These are phyloP conservation scores for Macrotrachela quadricornifera DNA, from an alignment of 1,140 invertebrate species.

Conservation along the genomic window DNA sequence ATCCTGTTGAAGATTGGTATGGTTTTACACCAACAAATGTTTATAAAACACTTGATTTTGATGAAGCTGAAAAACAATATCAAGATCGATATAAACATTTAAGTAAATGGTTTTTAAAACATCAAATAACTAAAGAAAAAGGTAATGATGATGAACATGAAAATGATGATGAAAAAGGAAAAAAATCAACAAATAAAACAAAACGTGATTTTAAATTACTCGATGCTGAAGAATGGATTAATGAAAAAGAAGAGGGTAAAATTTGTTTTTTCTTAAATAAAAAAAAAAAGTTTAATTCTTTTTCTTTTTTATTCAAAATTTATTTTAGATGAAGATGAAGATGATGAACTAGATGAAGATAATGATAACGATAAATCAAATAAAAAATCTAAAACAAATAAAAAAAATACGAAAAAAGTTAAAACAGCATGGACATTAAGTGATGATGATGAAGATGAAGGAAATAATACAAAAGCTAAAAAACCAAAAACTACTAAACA, in stretches of 20 bases:
- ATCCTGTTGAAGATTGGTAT: conserved; percentile 73
- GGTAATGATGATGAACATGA: conserved; percentile 44
- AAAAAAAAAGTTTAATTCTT: too few relatives aligned
- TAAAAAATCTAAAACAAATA: too few relatives aligned
- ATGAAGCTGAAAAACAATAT: conserved; percentile 90
- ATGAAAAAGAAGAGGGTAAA: too few relatives aligned
- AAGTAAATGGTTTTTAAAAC: conserved; percentile 82
- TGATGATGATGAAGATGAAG: conserved; percentile 5
- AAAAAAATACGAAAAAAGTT: conserved; percentile 6
- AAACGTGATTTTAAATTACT: too few relatives aligned
- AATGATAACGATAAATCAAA: conserved; percentile 9
- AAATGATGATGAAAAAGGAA: conserved; percentile 17
- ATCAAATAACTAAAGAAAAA: conserved; percentile 48
- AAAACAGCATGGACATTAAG: conserved; percentile 8
- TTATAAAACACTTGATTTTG: conserved; percentile 74
- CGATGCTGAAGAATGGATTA: too few relatives aligned
- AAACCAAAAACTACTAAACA: conserved; percentile 8
- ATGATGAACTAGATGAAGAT: conserved; percentile 42
- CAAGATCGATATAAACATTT: conserved; percentile 71
- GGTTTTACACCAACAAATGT: conserved; percentile 66
- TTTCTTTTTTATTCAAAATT: too few relatives aligned
- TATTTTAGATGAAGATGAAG: conserved; percentile 36
- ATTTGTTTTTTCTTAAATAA: too few relatives aligned
- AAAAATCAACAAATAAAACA: not conserved
- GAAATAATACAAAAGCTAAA: conserved; percentile 6